phyloP scores from a whole-genome alignment of 2,888 invertebrate genomes.

The Osmoderma eremita region DNA sequence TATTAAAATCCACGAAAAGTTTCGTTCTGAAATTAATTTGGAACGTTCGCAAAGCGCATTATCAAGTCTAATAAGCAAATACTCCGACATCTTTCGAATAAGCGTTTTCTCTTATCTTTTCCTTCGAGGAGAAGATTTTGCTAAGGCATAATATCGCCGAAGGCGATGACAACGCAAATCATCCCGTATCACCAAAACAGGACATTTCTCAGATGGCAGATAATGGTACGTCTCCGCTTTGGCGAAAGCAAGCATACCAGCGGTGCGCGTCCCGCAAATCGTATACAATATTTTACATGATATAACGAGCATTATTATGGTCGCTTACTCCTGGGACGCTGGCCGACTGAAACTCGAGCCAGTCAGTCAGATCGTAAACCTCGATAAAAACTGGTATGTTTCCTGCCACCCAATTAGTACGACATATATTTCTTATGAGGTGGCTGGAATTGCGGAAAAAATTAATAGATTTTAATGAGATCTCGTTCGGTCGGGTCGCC shows the following conservation, averaged over 20 bases:
- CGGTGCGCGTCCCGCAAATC: conserved; percentile 31
- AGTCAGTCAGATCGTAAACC: conserved; percentile 38
- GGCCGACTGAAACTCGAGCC: conserved; percentile 19
- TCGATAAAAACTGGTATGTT: conserved; percentile 50
- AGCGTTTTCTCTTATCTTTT: no score
- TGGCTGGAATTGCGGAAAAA: conserved; percentile 48
- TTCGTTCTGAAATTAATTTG: no score
- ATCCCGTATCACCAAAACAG: conserved; percentile 11
- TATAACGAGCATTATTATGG: conserved; percentile 43
- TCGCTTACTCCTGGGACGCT: conserved; percentile 3
- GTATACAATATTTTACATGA: conserved; percentile 43
- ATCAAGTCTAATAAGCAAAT: no score
- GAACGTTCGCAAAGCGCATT: no score
- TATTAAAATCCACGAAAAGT: no score
- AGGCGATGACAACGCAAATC: conserved; percentile 11
- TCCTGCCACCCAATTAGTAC: conserved; percentile 53
- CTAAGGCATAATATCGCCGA: neutral
- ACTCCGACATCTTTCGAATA: no score
- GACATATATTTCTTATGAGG: conserved; percentile 49
- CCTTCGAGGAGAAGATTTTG: no score
- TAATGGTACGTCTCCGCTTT: conserved; percentile 28
- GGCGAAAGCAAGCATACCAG: conserved; percentile 6
- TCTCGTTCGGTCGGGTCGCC: conserved; percentile 40
- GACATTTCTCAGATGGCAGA: conserved; percentile 22
- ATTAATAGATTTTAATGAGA: conserved; percentile 50